Base-by-base conservation (phyloP, 2,888 invertebrate species). In the Agriopis leucophaearia region DNA sequence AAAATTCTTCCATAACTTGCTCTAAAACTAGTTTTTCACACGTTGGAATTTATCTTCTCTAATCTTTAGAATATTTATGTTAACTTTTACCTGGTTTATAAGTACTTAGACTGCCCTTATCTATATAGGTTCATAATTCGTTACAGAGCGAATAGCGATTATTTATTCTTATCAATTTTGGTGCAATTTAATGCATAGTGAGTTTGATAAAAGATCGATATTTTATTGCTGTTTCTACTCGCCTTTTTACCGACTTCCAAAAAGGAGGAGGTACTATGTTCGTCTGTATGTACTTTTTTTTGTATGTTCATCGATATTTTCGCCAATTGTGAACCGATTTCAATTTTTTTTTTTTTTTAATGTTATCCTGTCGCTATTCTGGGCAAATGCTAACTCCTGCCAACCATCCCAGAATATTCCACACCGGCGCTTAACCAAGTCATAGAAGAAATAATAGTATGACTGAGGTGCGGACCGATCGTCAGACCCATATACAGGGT, bases 1-100 rank as follows among this genome's bases (percentile, higher is more conserved):
- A 42, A 47, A 61, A 68, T 62, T 56, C 58, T 58, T 44, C 54
- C 58, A 69, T 51, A 74, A 73, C 66, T 44, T 59, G 52, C 35
- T 65, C 58, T 13, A 35, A 65, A 65, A 52, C 59, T 56, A 13
- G 60, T 56, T 66, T 54, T 36, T 3, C 13, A 48, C 47, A 16
- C 15, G 54, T 60, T 38, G 60, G 60, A 66, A 60, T 66, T 35
- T 27, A 44, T 56, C 38, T 18, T 42, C 40, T 18, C n/a, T 47
- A 55, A 55, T 55, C 16, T 16, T n/a, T 40, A 42, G 8, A 55
- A 42, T 54, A 54, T 18, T 55, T 55, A 18, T 8, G 42, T 55
- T 10, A 42, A 55, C 55, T 55, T 55, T 55, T 55, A 55, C 55
- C n/a, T 15, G 2, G n/a, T 2, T 51, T 15, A 16, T 54, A 36